phyloP scores from a whole-genome alignment of 2,113 vertebrate genomes.

The Calypte anna region DNA sequence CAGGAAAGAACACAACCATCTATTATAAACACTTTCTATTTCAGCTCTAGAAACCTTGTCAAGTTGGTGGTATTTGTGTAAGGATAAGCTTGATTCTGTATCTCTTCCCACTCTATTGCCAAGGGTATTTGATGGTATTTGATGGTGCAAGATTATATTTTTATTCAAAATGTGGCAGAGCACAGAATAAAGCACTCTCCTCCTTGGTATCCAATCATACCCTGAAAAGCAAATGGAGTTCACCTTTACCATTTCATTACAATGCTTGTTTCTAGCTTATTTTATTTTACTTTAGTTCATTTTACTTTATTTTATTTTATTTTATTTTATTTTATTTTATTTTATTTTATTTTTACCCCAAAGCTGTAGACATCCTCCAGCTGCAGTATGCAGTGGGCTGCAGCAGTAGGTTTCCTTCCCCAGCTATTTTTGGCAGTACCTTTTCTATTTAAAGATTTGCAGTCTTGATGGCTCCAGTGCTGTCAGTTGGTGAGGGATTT shows the following conservation, averaged over 20 bases:
- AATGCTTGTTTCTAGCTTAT: neutral
- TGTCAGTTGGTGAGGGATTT: neutral
- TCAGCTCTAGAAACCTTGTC: neutral
- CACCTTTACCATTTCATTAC: neutral
- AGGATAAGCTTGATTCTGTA: neutral
- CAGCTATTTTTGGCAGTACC: neutral
- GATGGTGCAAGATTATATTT: neutral
- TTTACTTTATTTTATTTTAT: no score
- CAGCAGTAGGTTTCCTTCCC: neutral
- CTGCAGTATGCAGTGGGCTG: neutral
- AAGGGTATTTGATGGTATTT: neutral
- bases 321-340: no score
- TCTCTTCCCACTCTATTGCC: neutral
- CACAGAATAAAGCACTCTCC: neutral
- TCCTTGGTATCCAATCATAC: neutral
- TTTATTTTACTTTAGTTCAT: no score
- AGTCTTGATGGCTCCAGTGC: neutral
- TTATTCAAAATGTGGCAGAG: neutral
- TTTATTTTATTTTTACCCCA: accelerated
- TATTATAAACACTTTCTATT: neutral
- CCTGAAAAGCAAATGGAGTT: neutral
- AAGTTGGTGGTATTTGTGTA: neutral
- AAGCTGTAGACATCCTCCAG: neutral
- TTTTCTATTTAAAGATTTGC: neutral
- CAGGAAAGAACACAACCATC: neutral